Evolutionary conservation across 2,113 vertebrate genomes (phyloP).

Genomic region (Pachyramphus minor): DNA sequence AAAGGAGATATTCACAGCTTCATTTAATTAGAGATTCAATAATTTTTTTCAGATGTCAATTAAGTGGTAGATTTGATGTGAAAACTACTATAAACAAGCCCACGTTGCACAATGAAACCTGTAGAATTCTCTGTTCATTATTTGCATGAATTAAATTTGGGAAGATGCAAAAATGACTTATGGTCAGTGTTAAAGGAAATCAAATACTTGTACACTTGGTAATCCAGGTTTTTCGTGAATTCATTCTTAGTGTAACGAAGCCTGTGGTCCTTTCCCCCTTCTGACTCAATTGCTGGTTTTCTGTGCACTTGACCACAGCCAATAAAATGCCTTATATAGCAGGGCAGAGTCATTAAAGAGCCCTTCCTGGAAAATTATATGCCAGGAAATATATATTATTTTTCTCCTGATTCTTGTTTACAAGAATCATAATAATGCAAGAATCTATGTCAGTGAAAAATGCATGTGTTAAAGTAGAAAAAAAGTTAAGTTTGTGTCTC

Average conservation of each 20-base stretch:
- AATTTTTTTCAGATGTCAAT: background rate
- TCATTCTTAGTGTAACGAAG: background rate
- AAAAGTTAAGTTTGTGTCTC: background rate
- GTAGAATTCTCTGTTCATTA: background rate
- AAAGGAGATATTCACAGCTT: background rate
- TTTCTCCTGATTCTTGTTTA: background rate
- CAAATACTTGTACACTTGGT: background rate
- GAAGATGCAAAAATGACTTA: background rate
- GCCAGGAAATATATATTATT: background rate
- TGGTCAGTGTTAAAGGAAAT: background rate
- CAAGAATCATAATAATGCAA: background rate
- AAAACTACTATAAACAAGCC: background rate
- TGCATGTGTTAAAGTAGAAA: background rate
- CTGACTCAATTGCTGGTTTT: background rate
- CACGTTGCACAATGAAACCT: background rate
- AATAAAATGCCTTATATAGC: background rate
- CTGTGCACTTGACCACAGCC: background rate
- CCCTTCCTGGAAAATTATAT: background rate
- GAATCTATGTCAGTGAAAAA: background rate
- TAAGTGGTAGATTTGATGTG: background rate
- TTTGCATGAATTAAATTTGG: background rate
- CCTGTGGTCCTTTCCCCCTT: background rate
- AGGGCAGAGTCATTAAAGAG: background rate
- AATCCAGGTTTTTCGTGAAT: background rate
- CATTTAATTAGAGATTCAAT: background rate